Percentiles rank a stretch among this genome's conserved stretches.
Evolutionary conservation across 2,113 vertebrate genomes (phyloP).

Genomic region (Mandrillus leucophaeus): DNA sequence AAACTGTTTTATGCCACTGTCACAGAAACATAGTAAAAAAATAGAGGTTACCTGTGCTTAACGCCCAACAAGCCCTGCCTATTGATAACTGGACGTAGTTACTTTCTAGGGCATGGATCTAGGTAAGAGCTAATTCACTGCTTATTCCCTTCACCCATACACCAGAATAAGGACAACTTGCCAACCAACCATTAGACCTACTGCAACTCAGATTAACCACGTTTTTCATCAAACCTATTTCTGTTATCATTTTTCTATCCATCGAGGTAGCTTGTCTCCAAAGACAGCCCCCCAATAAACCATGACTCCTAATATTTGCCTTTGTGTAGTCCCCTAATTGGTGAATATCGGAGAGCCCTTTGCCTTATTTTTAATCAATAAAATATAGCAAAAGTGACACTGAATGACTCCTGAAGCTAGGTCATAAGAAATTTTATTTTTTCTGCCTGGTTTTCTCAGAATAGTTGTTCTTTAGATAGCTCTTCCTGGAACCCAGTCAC

Average conservation of each 20-base stretch:
- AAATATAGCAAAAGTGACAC: background rate
- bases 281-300: background rate
- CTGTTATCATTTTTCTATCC: background rate
- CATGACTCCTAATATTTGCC: background rate
- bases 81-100: background rate
- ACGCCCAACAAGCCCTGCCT: background rate
- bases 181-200: background rate
- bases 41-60: conserved; percentile 34
- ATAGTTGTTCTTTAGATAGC: background rate
- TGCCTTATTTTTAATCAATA: background rate
- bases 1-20: background rate
- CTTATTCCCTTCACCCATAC: background rate
- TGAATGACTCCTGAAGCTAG: background rate
- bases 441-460: background rate
- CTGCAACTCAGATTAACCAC: background rate
- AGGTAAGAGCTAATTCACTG: background rate
- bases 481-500: background rate
- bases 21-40: background rate
- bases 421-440: background rate
- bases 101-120: background rate
- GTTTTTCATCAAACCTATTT: background rate
- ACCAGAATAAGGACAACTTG: background rate
- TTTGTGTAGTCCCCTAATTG: background rate
- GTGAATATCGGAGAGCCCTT: background rate
- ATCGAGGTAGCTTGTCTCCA: background rate